Percentiles rank a stretch among this genome's conserved stretches.
phyloP scores from a whole-genome alignment of 2,797 vertebrate genomes.

The Ceyx erithaca region DNA sequence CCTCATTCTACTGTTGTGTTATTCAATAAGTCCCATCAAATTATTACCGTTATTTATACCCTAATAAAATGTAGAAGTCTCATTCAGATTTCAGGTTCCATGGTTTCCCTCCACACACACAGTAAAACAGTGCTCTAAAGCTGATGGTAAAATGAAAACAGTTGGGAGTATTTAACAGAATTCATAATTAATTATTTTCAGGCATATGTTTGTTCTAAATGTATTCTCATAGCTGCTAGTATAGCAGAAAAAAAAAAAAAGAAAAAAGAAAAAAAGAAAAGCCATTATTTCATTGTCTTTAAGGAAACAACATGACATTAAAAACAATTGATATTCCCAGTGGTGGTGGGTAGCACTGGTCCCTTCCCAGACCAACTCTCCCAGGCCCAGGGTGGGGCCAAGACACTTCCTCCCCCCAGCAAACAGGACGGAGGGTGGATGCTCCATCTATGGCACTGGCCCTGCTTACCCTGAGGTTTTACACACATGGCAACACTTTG shows the following conservation, averaged over 20 bases:
- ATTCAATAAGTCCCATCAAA: constrained; percentile 39
- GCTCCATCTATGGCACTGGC: neutral
- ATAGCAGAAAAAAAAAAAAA: neutral
- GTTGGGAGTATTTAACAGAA: constrained; percentile 6
- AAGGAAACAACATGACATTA: neutral
- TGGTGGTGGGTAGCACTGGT: fast-evolving
- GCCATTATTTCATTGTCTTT: neutral
- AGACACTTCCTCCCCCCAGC: neutral
- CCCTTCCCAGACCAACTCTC: neutral
- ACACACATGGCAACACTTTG: constrained; percentile 4
- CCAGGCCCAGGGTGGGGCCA: neutral
- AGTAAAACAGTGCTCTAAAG: neutral
- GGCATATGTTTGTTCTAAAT: neutral
- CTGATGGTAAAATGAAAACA: constrained; percentile 16
- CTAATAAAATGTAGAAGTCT: constrained; percentile 22
- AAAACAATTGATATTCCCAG: neutral
- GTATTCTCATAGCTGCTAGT: neutral
- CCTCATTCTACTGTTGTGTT: neutral
- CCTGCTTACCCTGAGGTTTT: neutral
- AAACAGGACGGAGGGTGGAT: neutral
- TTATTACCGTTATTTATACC: constrained; percentile 27
- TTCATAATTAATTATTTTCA: neutral
- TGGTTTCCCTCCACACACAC: neutral
- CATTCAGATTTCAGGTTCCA: neutral
- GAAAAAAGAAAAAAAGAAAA: neutral